These are phyloP conservation scores for Hucho hucho DNA, from an alignment of 2,113 vertebrate species.

Conservation along the genomic window DNA sequence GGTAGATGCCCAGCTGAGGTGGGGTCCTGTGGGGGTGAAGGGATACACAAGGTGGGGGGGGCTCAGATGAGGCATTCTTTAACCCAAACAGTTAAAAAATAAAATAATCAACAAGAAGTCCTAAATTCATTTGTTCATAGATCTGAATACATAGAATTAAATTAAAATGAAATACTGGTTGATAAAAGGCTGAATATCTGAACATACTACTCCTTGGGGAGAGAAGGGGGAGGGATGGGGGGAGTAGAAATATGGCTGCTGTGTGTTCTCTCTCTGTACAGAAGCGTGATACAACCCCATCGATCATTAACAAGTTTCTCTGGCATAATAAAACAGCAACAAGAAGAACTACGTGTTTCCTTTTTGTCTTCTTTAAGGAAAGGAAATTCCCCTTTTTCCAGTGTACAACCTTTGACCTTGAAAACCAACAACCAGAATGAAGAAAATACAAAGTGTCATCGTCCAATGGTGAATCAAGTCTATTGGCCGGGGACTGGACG, in stretches of 20 bases:
- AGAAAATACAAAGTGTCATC: not conserved
- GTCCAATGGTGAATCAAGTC: not conserved
- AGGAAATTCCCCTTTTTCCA: slow-evolving; percentile 54
- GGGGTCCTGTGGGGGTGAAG: too few relatives aligned
- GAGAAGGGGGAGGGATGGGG: not conserved
- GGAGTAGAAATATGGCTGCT: not conserved
- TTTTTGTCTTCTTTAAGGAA: slow-evolving; percentile 37
- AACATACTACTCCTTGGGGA: too few relatives aligned
- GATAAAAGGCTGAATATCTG: too few relatives aligned
- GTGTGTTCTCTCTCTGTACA: not conserved
- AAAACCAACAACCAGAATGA: slow-evolving; percentile 42
- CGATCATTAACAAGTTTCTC: not conserved
- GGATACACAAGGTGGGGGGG: too few relatives aligned
- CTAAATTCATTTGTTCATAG: not conserved
- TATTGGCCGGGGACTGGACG: not conserved
- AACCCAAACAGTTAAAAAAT: too few relatives aligned
- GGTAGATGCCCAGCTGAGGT: too few relatives aligned
- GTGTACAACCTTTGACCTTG: slow-evolving; percentile 59
- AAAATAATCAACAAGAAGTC: not conserved
- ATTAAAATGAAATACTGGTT: not conserved
- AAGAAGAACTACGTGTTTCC: slow-evolving; percentile 21
- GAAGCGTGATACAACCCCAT: not conserved
- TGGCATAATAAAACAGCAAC: not conserved
- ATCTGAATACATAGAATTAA: not conserved
- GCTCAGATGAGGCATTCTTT: too few relatives aligned